phyloP scores from a whole-genome alignment of 1,140 invertebrate species.

The Venturia canescens region DNA sequence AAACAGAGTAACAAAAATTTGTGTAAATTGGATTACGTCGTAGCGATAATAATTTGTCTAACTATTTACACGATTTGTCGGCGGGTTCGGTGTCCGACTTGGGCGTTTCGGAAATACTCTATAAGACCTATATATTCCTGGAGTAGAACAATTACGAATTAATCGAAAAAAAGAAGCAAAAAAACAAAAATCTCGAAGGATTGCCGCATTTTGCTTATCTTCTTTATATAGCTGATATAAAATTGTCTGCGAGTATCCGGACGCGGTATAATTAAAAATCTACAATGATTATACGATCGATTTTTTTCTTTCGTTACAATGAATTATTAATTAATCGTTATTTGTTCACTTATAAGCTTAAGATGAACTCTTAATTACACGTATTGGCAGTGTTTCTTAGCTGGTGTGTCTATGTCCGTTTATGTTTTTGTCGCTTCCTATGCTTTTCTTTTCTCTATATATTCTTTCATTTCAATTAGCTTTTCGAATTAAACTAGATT shows the following conservation, averaged over 20 bases:
- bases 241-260: conserved; percentile 24
- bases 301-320: conserved; percentile 44
- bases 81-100: conserved; percentile 30
- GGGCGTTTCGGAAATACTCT: conserved; percentile 6
- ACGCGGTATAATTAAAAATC: conserved; percentile 49
- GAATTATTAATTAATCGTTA: conserved; percentile 56
- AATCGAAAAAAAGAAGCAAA: not conserved
- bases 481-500: conserved; percentile 34
- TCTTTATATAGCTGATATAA: not conserved
- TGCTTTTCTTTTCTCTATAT: conserved; percentile 52
- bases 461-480: conserved; percentile 25
- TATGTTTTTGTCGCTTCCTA: conserved; percentile 46
- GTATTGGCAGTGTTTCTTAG: conserved; percentile 75
- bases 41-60: conserved; percentile 50
- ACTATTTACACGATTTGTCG: conserved; percentile 47
- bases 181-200: not conserved
- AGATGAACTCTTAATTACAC: conserved; percentile 70
- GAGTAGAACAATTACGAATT: not conserved
- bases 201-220: not conserved
- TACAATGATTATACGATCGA: conserved; percentile 49
- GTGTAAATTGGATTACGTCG: not conserved
- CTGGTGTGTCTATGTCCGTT: conserved; percentile 69
- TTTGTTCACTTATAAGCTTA: conserved; percentile 40
- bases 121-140: conserved; percentile 30
- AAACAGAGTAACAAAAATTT: conserved; percentile 53